A percentile compares a stretch with the other conserved stretches of the same genome.
Conservation (phyloP, 1,140 invertebrate species). For the Parasteatoda tepidariorum region DNA sequence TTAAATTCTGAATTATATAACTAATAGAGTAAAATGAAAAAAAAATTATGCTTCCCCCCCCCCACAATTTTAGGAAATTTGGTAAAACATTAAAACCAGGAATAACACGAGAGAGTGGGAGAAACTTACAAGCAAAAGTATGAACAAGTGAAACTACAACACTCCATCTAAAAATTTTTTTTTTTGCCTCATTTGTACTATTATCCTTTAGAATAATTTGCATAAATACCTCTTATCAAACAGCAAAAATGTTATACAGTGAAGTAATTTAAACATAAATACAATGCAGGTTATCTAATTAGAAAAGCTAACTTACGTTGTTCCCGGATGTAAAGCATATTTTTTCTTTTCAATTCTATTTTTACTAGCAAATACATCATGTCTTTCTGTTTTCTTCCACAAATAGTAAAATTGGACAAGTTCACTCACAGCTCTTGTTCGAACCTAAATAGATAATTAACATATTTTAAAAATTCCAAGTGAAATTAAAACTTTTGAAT, state of each 20-base stretch:
- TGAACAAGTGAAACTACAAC: not conserved
- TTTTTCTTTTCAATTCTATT: constrained; percentile 86
- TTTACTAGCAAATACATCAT: constrained; percentile 91
- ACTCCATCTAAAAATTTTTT: not conserved
- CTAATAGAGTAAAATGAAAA: no score
- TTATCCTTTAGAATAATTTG: no score
- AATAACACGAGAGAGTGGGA: no score
- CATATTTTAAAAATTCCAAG: not conserved
- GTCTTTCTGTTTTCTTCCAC: constrained; percentile 98
- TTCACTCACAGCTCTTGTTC: constrained; percentile 95
- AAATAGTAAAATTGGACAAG: constrained; percentile 98
- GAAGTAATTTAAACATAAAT: no score
- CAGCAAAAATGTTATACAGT: no score
- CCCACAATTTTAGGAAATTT: no score
- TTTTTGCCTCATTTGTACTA: no score
- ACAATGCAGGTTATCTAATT: no score
- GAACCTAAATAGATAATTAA: constrained; percentile 73
- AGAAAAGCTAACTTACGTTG: constrained; percentile 69
- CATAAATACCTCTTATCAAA: no score
- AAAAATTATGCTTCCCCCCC: no score
- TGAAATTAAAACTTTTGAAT: constrained; percentile 8
- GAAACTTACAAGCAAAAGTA: not conserved
- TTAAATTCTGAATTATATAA: no score
- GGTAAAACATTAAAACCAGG: no score
- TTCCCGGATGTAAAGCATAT: constrained; percentile 85